Conservation (phyloP, 92 coral and sea anemone species). For the Micromussa lordhowensis region DNA sequence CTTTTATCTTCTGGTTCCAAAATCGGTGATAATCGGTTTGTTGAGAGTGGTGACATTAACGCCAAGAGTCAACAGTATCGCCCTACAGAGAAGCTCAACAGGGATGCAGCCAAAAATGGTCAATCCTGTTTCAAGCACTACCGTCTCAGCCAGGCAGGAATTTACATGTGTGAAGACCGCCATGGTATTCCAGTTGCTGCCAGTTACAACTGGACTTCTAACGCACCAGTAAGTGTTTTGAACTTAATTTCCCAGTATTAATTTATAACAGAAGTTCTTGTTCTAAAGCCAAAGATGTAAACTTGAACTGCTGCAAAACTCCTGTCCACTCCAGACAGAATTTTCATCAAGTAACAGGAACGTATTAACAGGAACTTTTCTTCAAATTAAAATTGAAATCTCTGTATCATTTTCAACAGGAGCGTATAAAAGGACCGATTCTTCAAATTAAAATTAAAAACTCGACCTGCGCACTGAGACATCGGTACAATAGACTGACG, state of each 20-base stretch:
- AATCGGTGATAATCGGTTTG: slow-evolving; percentile 59
- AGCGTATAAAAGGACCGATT: no score
- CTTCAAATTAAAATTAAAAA: no score
- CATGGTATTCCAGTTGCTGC: slow-evolving; percentile 54
- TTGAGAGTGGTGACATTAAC: slow-evolving; percentile 47
- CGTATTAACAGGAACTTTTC: no score
- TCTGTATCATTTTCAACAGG: no score
- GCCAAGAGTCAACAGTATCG: slow-evolving; percentile 12
- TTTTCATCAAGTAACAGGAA: no score
- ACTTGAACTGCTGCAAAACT: background rate
- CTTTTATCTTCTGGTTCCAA: slow-evolving; percentile 65
- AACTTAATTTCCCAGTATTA: no score
- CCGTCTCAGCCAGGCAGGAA: slow-evolving; percentile 56
- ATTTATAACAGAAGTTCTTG: background rate
- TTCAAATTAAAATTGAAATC: no score
- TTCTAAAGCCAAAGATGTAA: background rate
- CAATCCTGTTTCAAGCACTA: slow-evolving; percentile 61
- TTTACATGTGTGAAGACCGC: slow-evolving; percentile 62
- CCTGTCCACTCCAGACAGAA: no score
- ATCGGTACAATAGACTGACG: no score
- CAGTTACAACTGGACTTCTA: slow-evolving; percentile 53
- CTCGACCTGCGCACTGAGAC: no score
- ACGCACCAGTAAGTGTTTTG: slow-evolving; percentile 49
- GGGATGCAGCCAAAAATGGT: slow-evolving; percentile 34
- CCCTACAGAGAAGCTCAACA: slow-evolving; percentile 50